Evolutionary conservation across 2,113 vertebrate species (phyloP).

Genomic region (Caloenas nicobarica): DNA sequence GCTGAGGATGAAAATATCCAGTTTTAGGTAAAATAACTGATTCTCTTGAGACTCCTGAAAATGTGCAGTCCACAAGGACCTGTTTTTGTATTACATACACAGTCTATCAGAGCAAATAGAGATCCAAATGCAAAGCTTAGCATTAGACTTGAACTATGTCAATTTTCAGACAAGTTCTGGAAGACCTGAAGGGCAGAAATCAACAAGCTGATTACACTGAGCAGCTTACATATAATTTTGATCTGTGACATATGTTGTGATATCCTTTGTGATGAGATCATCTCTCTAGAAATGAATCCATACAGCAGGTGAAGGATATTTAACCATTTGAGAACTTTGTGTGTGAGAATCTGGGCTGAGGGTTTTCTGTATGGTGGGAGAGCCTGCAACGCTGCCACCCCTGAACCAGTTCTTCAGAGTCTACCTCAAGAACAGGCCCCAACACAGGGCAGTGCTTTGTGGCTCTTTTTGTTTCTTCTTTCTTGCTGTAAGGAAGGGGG

Average conservation of each 20-base stretch:
- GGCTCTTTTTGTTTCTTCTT: background rate
- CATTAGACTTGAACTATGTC: background rate
- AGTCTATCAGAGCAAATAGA: background rate
- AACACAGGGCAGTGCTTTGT: background rate
- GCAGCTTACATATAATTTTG: conserved; percentile 7
- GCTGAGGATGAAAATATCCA: background rate
- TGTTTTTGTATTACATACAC: background rate
- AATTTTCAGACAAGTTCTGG: background rate
- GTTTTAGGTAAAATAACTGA: background rate
- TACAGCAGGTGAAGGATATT: background rate
- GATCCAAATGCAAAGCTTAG: background rate
- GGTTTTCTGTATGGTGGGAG: background rate
- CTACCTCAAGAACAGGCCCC: background rate
- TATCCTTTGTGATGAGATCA: background rate
- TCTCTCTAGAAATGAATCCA: conserved; percentile 3
- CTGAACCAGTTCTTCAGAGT: background rate
- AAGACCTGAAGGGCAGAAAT: conserved; percentile 19
- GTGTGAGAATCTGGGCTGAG: background rate
- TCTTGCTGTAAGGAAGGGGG: background rate
- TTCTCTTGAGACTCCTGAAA: background rate
- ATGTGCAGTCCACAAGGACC: background rate
- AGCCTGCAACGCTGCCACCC: background rate
- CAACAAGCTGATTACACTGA: conserved; percentile 31
- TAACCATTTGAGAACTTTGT: background rate
- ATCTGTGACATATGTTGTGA: background rate